A percentile compares a stretch with the other conserved stretches of the same genome.
These are phyloP conservation scores for Rhombomys opimus DNA, from an alignment of 2,113 vertebrate species.

Conservation along the genomic window DNA sequence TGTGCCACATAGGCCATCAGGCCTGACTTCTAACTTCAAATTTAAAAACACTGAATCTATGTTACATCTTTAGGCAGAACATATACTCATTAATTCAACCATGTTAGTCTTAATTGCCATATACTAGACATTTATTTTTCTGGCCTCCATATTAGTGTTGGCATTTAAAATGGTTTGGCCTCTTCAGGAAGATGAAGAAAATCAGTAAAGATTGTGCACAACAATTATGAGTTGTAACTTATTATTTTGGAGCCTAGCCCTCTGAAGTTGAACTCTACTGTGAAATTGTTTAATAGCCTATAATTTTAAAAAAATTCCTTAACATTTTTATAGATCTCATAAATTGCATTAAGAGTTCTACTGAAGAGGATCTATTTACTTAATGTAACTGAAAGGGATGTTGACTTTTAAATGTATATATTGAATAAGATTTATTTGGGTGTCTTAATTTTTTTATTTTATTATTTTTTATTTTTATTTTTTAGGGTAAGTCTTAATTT, in stretches of 20 bases:
- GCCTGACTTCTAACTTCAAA: neutral
- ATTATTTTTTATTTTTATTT: too few relatives aligned
- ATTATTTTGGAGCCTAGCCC: constrained; percentile 45
- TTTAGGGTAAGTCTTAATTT: constrained; percentile 20
- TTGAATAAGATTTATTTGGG: constrained; percentile 42
- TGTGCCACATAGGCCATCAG: neutral
- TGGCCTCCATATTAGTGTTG: neutral
- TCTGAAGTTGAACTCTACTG: constrained; percentile 21
- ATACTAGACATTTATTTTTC: constrained; percentile 4
- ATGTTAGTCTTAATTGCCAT: constrained; percentile 8
- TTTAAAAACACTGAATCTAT: constrained; percentile 30
- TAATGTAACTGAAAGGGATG: constrained; percentile 42
- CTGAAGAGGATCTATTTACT: constrained; percentile 39
- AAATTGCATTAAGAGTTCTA: constrained; percentile 48
- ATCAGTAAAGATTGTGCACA: neutral
- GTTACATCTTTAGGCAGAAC: constrained; percentile 39
- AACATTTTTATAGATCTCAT: constrained; percentile 47
- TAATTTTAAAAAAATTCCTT: constrained; percentile 19
- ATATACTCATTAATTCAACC: neutral
- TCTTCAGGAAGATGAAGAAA: constrained; percentile 16
- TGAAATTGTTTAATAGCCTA: neutral
- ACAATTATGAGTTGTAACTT: neutral
- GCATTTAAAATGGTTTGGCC: constrained; percentile 19
- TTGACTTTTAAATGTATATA: constrained; percentile 23
- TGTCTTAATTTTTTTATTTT: too few relatives aligned